phyloP scores from a whole-genome alignment of 2,797 vertebrate genomes.

The Meda fulgida region DNA sequence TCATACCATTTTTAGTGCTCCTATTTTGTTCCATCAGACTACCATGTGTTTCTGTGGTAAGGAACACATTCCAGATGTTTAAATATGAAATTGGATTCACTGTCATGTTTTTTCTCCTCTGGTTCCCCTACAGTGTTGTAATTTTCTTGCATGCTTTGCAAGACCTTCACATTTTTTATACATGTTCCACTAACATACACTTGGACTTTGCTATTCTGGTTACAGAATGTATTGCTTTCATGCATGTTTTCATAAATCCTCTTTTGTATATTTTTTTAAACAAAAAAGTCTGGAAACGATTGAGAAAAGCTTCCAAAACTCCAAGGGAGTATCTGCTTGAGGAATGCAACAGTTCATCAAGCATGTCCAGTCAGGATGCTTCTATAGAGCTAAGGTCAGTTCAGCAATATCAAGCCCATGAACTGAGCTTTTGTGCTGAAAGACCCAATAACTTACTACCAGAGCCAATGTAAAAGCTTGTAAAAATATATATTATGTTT shows the following conservation, averaged over 20 bases:
- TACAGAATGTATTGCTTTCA: constrained; percentile 78
- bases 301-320: constrained; percentile 47
- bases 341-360: constrained; percentile 49
- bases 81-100: constrained; percentile 65
- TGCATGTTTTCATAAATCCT: constrained; percentile 77
- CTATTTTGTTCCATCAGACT: constrained; percentile 67
- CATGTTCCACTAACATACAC: constrained; percentile 68
- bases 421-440: constrained; percentile 21
- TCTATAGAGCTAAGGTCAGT: constrained; percentile 46
- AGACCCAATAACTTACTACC: constrained; percentile 38
- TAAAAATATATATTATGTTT: not conserved
- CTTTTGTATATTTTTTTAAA: constrained; percentile 74
- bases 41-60: constrained; percentile 52
- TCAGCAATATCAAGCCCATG: not conserved
- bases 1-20: constrained; percentile 74
- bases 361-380: not conserved
- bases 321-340: constrained; percentile 49
- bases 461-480: constrained; percentile 14
- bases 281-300: constrained; percentile 64
- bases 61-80: constrained; percentile 52
- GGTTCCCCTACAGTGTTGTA: constrained; percentile 78
- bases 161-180: constrained; percentile 67
- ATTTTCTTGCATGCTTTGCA: constrained; percentile 76
- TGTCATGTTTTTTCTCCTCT: constrained; percentile 75
- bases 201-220: constrained; percentile 76